These are phyloP conservation scores for Rhea pennata DNA, from an alignment of 2,113 vertebrate genomes.

Conservation along the genomic window DNA sequence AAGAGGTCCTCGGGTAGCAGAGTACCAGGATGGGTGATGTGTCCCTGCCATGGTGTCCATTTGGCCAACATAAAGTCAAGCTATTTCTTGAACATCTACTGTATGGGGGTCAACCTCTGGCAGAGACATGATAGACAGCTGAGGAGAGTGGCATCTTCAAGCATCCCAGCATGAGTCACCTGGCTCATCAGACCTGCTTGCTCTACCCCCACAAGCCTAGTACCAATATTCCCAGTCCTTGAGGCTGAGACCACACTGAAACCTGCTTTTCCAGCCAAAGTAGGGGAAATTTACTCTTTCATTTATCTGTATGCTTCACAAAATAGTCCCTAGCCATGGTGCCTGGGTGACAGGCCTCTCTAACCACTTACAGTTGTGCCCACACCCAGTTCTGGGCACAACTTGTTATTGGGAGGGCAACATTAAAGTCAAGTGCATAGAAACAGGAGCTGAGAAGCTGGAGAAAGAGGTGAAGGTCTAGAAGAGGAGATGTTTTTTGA, in stretches of 20 bases:
- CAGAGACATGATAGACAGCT: background rate
- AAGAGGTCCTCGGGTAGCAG: background rate
- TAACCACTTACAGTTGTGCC: background rate
- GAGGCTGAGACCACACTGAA: background rate
- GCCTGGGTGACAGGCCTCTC: background rate
- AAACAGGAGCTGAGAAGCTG: background rate
- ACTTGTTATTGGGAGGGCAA: background rate
- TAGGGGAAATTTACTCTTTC: background rate
- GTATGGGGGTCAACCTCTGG: no score
- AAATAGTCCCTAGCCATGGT: background rate
- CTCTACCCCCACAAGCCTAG: background rate
- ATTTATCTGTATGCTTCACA: background rate
- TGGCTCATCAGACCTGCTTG: no score
- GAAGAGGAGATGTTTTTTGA: background rate
- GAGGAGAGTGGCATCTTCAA: background rate
- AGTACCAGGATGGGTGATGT: background rate
- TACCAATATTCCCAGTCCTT: background rate
- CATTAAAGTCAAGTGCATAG: background rate
- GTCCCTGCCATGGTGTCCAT: background rate
- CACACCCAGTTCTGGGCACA: background rate
- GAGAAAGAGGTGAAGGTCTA: background rate
- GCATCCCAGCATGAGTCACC: no score
- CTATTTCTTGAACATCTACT: background rate
- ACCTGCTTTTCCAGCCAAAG: background rate
- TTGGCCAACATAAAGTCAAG: background rate